Conservation (phyloP, 2,797 vertebrate genomes). For the Spheniscus humboldti region DNA sequence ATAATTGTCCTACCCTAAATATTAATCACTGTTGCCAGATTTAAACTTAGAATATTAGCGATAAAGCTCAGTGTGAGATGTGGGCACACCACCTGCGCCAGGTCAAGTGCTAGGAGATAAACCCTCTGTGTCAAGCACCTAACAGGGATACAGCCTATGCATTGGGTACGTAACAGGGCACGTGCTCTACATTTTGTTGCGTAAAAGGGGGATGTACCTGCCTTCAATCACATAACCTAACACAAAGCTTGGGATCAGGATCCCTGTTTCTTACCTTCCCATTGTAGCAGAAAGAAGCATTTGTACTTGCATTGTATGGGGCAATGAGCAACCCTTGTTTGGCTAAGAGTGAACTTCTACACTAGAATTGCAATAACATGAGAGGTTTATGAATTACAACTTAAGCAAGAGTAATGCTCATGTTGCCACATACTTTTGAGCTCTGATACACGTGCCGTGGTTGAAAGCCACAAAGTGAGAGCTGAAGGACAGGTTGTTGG, state of each 20-base stretch:
- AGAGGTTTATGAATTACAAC: neutral
- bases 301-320: neutral
- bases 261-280: neutral
- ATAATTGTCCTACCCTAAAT: neutral
- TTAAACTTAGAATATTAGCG: neutral
- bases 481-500: neutral
- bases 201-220: neutral
- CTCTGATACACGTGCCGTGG: fast-evolving
- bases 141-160: no score
- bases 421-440: neutral
- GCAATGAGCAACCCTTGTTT: neutral
- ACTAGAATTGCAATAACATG: neutral
- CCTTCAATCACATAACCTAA: neutral
- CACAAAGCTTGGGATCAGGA: neutral
- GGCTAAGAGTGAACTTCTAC: neutral
- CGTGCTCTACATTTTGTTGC: neutral
- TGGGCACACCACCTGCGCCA: neutral
- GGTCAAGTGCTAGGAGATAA: neutral
- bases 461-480: neutral
- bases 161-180: neutral
- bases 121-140: neutral
- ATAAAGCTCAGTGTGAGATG: neutral
- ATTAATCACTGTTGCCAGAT: neutral
- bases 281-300: neutral
- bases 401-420: fast-evolving